Conservation (phyloP, 2,113 vertebrate genomes). For the Carollia perspicillata region DNA sequence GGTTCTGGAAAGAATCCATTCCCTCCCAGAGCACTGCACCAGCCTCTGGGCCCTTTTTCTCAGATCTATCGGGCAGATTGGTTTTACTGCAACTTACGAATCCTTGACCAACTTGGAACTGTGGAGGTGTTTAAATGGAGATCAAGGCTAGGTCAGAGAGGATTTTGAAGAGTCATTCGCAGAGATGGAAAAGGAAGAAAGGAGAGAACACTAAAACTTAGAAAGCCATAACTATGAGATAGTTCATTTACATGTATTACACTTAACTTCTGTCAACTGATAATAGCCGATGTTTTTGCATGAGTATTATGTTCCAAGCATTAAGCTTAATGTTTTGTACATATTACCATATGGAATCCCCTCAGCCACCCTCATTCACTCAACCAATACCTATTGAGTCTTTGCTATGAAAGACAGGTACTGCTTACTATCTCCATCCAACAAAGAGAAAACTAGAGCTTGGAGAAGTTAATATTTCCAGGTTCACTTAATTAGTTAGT, state of each 20-base stretch:
- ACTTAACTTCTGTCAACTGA: background rate
- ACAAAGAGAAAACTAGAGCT: background rate
- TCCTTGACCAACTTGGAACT: background rate
- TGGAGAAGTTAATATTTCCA: background rate
- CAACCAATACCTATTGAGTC: background rate
- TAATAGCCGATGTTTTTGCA: background rate
- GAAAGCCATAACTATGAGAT: background rate
- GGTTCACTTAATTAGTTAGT: background rate
- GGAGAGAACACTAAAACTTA: background rate
- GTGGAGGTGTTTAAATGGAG: background rate
- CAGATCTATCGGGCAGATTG: background rate
- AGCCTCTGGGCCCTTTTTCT: background rate
- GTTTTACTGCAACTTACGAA: background rate
- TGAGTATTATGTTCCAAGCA: background rate
- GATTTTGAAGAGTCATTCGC: background rate
- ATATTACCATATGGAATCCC: background rate
- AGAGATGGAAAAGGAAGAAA: background rate
- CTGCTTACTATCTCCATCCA: background rate
- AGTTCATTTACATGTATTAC: background rate
- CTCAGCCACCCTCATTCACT: background rate
- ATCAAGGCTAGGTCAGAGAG: background rate
- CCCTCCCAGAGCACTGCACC: accelerated
- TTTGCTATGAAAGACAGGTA: background rate
- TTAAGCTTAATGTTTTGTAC: background rate
- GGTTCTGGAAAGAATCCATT: background rate